phyloP scores from a whole-genome alignment of 2,797 vertebrate genomes.

The Enteromius anoplus region DNA sequence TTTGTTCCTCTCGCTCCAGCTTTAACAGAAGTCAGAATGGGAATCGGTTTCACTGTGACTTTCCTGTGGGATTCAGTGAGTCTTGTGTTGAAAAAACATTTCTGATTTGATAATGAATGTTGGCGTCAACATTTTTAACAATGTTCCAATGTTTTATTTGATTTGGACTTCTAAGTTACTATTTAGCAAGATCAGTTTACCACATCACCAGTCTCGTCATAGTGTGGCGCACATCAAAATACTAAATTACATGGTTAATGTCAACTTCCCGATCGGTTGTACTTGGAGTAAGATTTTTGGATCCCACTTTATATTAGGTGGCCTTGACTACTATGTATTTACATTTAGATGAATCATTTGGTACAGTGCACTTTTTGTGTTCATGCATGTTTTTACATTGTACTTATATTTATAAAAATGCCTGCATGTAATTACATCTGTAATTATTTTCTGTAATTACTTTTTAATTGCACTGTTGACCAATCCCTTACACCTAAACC shows the following conservation, averaged over 20 bases:
- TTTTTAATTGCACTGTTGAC: too few relatives aligned
- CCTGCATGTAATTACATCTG: too few relatives aligned
- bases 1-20: neutral
- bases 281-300: neutral
- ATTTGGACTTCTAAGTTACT: constrained; percentile 19
- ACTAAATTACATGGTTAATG: neutral
- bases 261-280: neutral
- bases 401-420: too few relatives aligned
- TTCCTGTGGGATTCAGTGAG: neutral
- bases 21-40: constrained; percentile 6
- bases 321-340: too few relatives aligned
- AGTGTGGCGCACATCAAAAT: neutral
- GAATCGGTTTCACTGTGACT: neutral
- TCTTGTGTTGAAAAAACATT: constrained; percentile 22
- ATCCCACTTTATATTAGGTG: too few relatives aligned
- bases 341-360: too few relatives aligned
- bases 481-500: too few relatives aligned
- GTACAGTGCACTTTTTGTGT: too few relatives aligned
- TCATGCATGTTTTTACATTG: too few relatives aligned
- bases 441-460: too few relatives aligned
- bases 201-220: neutral
- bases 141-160: constrained; percentile 2
- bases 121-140: neutral
- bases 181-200: constrained; percentile 27
- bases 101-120: constrained; percentile 15